Percentiles rank a stretch among this genome's conserved stretches.
Evolutionary conservation across 2,113 vertebrate species (phyloP).

Genomic region (Himantopus leucocephalus): DNA sequence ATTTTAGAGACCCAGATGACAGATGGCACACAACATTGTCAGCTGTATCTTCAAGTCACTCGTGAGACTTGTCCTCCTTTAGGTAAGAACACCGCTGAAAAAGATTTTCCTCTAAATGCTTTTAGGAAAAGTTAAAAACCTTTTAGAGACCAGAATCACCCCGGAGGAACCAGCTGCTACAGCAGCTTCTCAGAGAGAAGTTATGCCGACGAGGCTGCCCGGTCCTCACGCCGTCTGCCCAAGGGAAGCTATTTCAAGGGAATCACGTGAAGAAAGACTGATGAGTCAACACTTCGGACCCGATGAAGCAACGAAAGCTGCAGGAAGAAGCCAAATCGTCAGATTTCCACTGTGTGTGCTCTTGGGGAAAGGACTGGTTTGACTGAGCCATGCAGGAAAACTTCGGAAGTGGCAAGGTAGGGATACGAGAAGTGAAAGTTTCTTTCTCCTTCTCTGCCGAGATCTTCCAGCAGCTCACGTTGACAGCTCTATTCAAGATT

Average conservation of each 20-base stretch:
- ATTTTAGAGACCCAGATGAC: background rate
- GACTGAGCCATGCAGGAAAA: background rate
- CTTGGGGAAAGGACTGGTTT: background rate
- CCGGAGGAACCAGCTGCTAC: accelerated
- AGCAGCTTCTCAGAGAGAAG: background rate
- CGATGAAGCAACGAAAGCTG: slow-evolving; percentile 4
- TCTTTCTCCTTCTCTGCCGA: background rate
- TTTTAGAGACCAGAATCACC: background rate
- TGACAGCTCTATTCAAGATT: background rate
- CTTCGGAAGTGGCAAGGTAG: background rate
- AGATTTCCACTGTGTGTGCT: background rate
- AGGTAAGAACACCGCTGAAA: background rate
- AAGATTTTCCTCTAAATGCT: background rate
- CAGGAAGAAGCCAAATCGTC: background rate
- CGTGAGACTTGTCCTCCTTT: background rate
- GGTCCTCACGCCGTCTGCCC: background rate
- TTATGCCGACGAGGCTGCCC: background rate
- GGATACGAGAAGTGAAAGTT: background rate
- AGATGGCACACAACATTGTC: background rate
- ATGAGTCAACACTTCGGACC: background rate
- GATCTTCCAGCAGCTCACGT: background rate
- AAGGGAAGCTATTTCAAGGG: slow-evolving; percentile 29
- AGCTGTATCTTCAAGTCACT: background rate
- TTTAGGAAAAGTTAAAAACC: background rate
- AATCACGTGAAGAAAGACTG: slow-evolving; percentile 9